A percentile compares a stretch with the other conserved stretches of the same genome.
These are phyloP conservation scores for Akabosia matsudoensis DNA, from an alignment of 1,140 invertebrate genomes.

Conservation along the genomic window DNA sequence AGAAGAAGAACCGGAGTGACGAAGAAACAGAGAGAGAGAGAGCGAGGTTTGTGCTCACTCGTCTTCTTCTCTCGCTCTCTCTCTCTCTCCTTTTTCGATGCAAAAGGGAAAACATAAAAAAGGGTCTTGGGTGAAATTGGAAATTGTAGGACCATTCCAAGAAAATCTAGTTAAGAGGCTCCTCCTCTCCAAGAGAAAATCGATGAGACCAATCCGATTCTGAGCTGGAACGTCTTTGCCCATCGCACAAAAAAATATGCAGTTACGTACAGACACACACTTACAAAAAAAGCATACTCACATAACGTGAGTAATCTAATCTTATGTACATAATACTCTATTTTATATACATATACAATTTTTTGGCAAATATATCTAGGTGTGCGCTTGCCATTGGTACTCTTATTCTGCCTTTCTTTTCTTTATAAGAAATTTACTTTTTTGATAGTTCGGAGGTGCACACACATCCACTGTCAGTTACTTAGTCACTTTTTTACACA, in stretches of 20 bases:
- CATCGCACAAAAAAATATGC: constrained; percentile 3
- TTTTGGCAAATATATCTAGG: no score
- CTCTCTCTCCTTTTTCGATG: constrained; percentile 36
- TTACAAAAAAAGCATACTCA: no score
- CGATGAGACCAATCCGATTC: constrained; percentile 48
- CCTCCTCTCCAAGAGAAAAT: constrained; percentile 46
- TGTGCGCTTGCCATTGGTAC: no score
- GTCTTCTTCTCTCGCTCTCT: constrained; percentile 4
- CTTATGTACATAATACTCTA: not conserved
- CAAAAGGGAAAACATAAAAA: constrained; percentile 48
- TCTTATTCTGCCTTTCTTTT: no score
- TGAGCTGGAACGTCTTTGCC: constrained; percentile 43
- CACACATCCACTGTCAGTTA: not conserved
- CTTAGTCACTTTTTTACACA: not conserved
- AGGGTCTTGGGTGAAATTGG: constrained; percentile 48
- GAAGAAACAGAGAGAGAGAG: not conserved
- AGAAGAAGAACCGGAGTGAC: not conserved
- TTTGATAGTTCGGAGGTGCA: no score
- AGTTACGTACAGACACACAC: constrained; percentile 18
- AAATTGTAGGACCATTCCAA: constrained; percentile 48
- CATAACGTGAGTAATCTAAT: not conserved
- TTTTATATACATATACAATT: not conserved
- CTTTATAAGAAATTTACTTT: no score
- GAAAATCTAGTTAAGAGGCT: constrained; percentile 49
- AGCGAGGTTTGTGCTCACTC: constrained; percentile 26